These are phyloP conservation scores for Ceratothoa steindachneri DNA, from an alignment of 2,888 invertebrate species.

Conservation along the genomic window DNA sequence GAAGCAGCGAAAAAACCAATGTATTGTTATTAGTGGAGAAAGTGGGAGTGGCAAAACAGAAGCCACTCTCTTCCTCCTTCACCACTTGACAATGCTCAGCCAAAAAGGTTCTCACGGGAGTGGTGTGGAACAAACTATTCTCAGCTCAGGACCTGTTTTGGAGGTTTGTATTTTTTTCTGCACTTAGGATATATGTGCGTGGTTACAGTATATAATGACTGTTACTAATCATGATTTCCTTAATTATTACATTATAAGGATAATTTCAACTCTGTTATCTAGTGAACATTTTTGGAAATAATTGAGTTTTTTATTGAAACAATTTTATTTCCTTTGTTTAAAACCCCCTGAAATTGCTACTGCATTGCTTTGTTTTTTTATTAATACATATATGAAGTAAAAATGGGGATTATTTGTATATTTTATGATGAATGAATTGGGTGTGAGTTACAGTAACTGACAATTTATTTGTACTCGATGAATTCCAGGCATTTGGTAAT, in stretches of 20 bases:
- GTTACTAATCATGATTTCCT: not conserved
- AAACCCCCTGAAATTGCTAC: too few species aligned
- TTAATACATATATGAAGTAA: too few species aligned
- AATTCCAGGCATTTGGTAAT: constrained; percentile 82
- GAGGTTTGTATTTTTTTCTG: constrained; percentile 59
- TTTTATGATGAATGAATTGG: too few species aligned
- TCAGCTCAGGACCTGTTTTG: constrained; percentile 90
- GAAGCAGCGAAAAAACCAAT: constrained; percentile 81
- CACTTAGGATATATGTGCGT: not conserved
- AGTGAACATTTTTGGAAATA: too few species aligned
- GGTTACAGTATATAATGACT: not conserved
- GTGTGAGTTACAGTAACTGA: too few species aligned
- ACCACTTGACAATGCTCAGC: constrained; percentile 88
- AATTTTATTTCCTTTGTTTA: too few species aligned
- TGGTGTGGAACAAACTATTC: constrained; percentile 93
- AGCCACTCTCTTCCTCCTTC: constrained; percentile 89
- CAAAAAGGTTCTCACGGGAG: constrained; percentile 91
- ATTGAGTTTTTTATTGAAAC: too few species aligned
- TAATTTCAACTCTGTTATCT: too few species aligned
- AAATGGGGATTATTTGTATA: too few species aligned
- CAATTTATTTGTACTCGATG: not conserved
- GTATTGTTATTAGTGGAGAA: constrained; percentile 92
- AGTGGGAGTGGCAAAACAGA: constrained; percentile 96
- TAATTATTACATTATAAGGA: too few species aligned
- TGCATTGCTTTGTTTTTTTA: too few species aligned